Evolutionary conservation across 2,888 invertebrate species (phyloP), one percentile per base, ranked within the genome.

Genomic region (Hydraecia micacea): DNA sequence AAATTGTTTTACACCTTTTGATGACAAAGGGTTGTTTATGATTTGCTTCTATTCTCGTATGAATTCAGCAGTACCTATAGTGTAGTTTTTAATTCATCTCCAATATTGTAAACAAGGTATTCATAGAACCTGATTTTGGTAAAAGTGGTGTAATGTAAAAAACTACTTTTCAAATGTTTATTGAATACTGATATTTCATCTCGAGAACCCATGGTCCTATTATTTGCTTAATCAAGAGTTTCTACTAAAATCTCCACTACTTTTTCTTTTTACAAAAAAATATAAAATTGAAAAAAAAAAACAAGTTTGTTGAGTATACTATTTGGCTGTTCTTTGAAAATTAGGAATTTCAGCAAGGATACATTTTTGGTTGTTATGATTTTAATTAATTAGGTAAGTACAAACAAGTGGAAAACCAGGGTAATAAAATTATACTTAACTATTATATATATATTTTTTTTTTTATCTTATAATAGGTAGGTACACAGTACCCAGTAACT

Each of bases 31-130:
- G n/a, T 60, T 79, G n/a, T 67, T 69, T 63, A 58, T 58, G 32
- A 39, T 55, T 66, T 58, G 4, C 18, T 63, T 63, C 13, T 15
- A 32, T 55, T 73, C 55, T 52, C 49, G n/a, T 62, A 18, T 52
- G 42, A 39, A 28, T 52, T 60, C 42, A 28, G 66, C n/a, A 42
- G n/a, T 39, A 39, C 8, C 39, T 32, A 49, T 69, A n/a, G 76
- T 46, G 28, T 65, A 60, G 39, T 70, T 74, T 79, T 36, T 21
- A 65, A 58, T 73, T 73, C 1, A 70, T 58, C 49, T 80, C 7
- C n/a, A 28, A 32, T 65, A 21, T 52, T 69, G 65, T 69, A 60
- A 80, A 73, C 63, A 73, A 58, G 6, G 18, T 73, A 58, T 62
- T 42, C 36, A 70, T 60, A 65, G 18, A 36, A 21, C 36, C 52